Evolutionary conservation across 2,113 vertebrate genomes (phyloP).

Genomic region (Callospermophilus lateralis): DNA sequence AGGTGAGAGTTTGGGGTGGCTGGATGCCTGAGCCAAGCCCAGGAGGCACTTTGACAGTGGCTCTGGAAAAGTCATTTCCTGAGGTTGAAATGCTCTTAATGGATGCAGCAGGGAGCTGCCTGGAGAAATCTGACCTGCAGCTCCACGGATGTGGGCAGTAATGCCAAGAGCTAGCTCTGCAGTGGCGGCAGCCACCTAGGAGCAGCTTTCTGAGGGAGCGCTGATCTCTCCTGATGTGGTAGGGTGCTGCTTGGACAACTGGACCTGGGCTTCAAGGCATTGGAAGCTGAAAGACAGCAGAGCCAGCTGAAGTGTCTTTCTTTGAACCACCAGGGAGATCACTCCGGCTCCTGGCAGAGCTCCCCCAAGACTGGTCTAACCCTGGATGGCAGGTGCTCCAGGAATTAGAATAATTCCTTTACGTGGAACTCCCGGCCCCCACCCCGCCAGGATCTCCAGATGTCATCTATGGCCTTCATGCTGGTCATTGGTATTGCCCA

Average conservation of each 20-base stretch:
- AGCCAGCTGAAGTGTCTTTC: not conserved
- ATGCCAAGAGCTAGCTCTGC: not conserved
- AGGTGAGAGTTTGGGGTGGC: not conserved
- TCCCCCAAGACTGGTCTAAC: not conserved
- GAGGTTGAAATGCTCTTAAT: not conserved
- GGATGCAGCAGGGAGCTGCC: not conserved
- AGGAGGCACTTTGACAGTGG: not conserved
- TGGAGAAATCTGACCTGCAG: not conserved
- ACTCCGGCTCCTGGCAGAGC: not conserved
- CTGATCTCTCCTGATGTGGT: not conserved
- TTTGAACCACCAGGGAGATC: not conserved
- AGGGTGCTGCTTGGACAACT: not conserved
- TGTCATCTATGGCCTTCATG: not conserved
- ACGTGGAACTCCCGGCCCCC: not conserved
- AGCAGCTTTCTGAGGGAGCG: not conserved
- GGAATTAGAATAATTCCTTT: not conserved
- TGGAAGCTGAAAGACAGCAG: not conserved
- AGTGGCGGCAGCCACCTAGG: not conserved
- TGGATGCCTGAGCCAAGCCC: not conserved
- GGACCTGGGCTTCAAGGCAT: not conserved
- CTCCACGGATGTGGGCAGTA: not conserved
- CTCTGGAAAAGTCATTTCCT: slow-evolving; percentile 68
- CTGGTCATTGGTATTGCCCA: not conserved
- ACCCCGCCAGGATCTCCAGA: not conserved
- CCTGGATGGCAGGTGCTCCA: not conserved